Base-by-base conservation (phyloP, 2,888 invertebrate genomes). In the Molanna angustata region DNA sequence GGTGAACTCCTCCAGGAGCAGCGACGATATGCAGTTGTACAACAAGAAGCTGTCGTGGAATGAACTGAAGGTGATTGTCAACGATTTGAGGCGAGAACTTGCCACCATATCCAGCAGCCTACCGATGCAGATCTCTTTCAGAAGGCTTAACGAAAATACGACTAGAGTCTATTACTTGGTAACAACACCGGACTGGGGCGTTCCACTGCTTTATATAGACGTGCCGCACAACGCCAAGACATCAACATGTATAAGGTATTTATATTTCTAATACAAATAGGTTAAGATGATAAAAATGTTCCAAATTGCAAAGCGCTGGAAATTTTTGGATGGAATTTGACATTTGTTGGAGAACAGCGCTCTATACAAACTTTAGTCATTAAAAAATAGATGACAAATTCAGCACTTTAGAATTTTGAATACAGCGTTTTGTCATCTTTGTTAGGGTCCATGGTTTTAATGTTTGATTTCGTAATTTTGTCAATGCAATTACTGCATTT, bases 91-190 rank as follows among this genome's bases (percentile, higher is more conserved):
- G 11, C 84, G 89, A 61, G 86, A 88, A 65, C 69, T 93, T 53
- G 87, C 89, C 2, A 83, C 85, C 48, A 73, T 91, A 31, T 90
- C 90, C 0, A 85, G 86, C 1, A 87, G 90, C 79, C 85, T 91
- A 16, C 93, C 93, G 1, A 85, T 86, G 62, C 86, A 88, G 42
- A 85, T 93, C 61, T 84, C 87, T 22, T 93, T 93, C 71, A 80
- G 91, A 52, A 83, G 82, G 19, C 75, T 92, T 31, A 80, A 83
- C 47, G 90, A 89, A 71, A 90, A 89, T 27, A 83, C 88, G 62
- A 89, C 84, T 9, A 80, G 94, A 64, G 85, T 95, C 64, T 96
- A 95, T 70, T 96, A 94, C 69, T 78, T 96, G 56, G 88, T 92
- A 62, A 89, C 90, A 17, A 90, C 91, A 0, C 86, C 87, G 45